Evolutionary conservation across 1,140 invertebrate species (phyloP), one percentile per base, ranked within the genome.

Genomic region (Acromyrmex heyeri): DNA sequence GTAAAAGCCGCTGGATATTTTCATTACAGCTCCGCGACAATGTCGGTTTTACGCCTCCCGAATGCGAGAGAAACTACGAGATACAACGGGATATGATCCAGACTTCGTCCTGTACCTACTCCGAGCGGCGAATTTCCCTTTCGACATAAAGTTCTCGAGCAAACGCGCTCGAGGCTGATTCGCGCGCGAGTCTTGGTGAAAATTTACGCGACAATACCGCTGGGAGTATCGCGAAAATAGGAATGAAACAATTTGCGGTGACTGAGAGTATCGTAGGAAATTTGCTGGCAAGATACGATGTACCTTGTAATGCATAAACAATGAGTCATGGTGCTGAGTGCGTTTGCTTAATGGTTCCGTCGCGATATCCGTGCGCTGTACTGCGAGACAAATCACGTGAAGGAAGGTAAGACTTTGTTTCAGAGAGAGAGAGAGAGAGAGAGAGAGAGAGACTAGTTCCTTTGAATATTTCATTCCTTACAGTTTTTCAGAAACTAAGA

Each of bases 1-100:
- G 67, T 75, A 86, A 86, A 86, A 86, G 14, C n/a, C 82, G 69
- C 3, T 27, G 48, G 44, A 69, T 70, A 57, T 57, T 76, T 89
- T 61, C 62, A 78, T 89, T 76, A 48, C 27, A 18, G 48, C 18
- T 14, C 30, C 64, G 34, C 62, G 55, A 48, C 62, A 24, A 61
- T 44, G n/a, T 50, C 50, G 67, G 53, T 82, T 82, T 62, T 64
- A 64, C 62, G 57, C 53, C 65, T 72, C 18, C 18, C 8, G n/a
- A 14, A 34, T 18, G 16, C 57, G 18, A n/a, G 44, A 44, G 57
- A 65, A 34, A 48, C 44, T 34, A 6, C n/a, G 62, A 78, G 16
- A 14, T 67, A 61, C 57, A 21, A 62, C 44, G 21, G 30, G 50
- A 57, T 44, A 70, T 4, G 3, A 30, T 57, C 34, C 55, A 44